Evolutionary conservation across 2,797 vertebrate genomes (phyloP), one percentile per base, ranked within the genome.

Genomic region (Novumbra hubbsi): DNA sequence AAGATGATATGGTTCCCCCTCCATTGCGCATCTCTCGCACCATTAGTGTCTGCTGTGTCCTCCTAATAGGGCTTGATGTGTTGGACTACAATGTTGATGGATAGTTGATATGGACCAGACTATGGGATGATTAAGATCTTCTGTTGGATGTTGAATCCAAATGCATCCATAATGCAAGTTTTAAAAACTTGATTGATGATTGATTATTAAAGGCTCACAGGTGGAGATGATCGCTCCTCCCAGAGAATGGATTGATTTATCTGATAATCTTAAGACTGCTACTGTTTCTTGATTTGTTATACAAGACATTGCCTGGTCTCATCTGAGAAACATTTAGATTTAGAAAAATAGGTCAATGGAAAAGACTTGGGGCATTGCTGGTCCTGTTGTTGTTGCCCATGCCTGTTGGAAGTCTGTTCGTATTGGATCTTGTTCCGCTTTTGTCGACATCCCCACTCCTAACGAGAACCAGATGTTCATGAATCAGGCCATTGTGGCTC

Each of bases 401-500:
- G 91, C 86, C 77, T 87, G 86, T 90, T 92, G 86, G 79, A 91
- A 74, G 90, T 88, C 83, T 81, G 76, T 84, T 84, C 87, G 89
- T 89, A 87, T 89, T 86, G 78, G 86, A 85, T 90, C 79, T 87
- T 86, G 91, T 86, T 85, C 83, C 86, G 83, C 88, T 93, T 91
- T 87, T 90, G 85, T 93, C 88, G 81, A 85, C 88, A 83, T 80
- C 81, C 86, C 85, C 69, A 84, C 84, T 65, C 72, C 76, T 90
- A 84, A 95, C 88, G 86, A 92, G 87, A 94, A 95, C 90, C 93
- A 94, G 93, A 93, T 96, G 95, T 90, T 92, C 91, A 84, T 94
- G 92, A 96, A 95, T 94, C 92, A 93, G 89, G 86, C 90, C 90
- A 90, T 93, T 95, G 93, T 95, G 91, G 90, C 78, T 91, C 95